Evolutionary conservation across 1,140 invertebrate species (phyloP).

Genomic region (Liolophura sinensis): DNA sequence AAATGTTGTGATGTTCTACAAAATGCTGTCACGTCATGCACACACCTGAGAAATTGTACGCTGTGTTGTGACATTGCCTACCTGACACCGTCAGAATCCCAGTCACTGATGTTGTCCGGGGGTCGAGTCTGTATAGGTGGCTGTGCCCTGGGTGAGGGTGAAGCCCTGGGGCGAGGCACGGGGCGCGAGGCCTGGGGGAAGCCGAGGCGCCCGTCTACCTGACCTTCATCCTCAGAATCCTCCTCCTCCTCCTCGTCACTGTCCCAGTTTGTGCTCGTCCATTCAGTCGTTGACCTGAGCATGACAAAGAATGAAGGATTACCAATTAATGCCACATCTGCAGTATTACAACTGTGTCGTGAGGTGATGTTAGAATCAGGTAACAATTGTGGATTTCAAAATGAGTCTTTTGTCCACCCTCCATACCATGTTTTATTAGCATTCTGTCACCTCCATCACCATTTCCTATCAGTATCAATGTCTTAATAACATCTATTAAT

Average conservation of each 20-base stretch:
- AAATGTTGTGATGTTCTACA: too few species aligned
- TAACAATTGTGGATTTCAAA: background rate
- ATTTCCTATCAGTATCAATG: too few species aligned
- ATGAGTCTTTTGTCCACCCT: background rate
- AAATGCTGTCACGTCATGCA: too few species aligned
- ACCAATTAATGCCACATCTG: background rate
- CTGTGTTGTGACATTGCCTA: too few species aligned
- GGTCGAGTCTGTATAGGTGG: slow-evolving; percentile 27
- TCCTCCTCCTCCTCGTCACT: slow-evolving; percentile 34
- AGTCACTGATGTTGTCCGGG: background rate
- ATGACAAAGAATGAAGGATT: background rate
- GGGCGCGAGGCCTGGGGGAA: slow-evolving; percentile 20
- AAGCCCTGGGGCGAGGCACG: background rate
- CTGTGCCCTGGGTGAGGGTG: slow-evolving; percentile 7
- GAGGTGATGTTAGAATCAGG: slow-evolving; percentile 6
- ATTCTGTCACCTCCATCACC: too few species aligned
- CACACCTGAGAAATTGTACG: too few species aligned
- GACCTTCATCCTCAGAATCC: slow-evolving; percentile 22
- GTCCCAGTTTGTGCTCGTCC: slow-evolving; percentile 48
- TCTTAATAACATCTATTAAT: too few species aligned
- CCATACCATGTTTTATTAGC: background rate
- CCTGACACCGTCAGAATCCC: too few species aligned
- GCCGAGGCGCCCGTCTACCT: slow-evolving; percentile 6
- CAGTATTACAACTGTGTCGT: background rate
- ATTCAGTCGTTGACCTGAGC: slow-evolving; percentile 44